Conservation (phyloP, 2,113 vertebrate genomes). For the Gnathonemus longibarbis region DNA sequence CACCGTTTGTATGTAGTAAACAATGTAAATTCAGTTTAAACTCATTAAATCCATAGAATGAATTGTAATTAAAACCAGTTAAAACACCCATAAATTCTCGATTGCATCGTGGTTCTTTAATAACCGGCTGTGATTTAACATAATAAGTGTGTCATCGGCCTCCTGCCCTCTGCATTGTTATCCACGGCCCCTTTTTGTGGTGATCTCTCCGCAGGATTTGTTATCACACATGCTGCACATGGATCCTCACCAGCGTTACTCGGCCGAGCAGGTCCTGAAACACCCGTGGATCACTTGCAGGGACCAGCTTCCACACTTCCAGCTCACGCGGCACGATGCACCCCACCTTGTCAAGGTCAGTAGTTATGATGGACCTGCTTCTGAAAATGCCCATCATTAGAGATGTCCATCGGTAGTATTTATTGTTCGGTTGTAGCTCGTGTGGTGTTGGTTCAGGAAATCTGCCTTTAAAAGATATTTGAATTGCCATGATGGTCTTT, state of each 20-base stretch:
- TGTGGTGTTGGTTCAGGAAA: not conserved
- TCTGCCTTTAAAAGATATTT: not conserved
- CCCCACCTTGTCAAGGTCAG: constrained; percentile 85
- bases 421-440: not conserved
- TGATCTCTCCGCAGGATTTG: constrained; percentile 69
- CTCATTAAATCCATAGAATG: not conserved
- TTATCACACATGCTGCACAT: constrained; percentile 94
- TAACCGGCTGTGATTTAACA: not conserved
- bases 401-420: not conserved
- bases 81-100: not conserved
- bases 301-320: constrained; percentile 79
- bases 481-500: not conserved
- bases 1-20: not conserved
- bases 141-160: not conserved
- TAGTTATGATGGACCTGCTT: not conserved
- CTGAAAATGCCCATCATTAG: not conserved
- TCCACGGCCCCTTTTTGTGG: not conserved
- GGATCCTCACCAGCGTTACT: constrained; percentile 90
- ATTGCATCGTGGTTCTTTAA: not conserved
- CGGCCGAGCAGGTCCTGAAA: constrained; percentile 87
- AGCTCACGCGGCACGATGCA: constrained; percentile 80
- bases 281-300: constrained; percentile 92
- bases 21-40: not conserved
- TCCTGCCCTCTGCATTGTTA: not conserved
- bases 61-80: not conserved